phyloP scores from a whole-genome alignment of 1,140 invertebrate genomes.

The Tetramorium simillimum region DNA sequence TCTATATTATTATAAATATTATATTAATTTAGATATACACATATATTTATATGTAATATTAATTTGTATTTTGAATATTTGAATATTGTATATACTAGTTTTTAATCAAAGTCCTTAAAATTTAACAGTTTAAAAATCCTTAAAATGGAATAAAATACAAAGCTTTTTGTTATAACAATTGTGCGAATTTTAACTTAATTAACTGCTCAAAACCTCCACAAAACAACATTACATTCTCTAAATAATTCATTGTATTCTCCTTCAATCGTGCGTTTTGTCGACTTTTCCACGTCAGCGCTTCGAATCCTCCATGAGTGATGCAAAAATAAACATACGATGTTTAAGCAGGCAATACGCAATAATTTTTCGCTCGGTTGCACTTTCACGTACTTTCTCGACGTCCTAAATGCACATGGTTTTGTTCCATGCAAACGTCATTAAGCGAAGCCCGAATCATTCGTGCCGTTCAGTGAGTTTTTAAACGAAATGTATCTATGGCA shows the following conservation, averaged over 20 bases:
- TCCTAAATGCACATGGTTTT: constrained; percentile 36
- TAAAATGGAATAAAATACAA: not conserved
- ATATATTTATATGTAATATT: too few relatives aligned
- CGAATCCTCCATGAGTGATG: not conserved
- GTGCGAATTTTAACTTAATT: not conserved
- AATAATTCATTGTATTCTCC: not conserved
- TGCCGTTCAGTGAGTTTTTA: not conserved
- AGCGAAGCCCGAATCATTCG: constrained; percentile 53
- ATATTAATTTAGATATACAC: too few relatives aligned
- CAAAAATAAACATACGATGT: constrained; percentile 20
- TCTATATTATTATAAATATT: too few relatives aligned
- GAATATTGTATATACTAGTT: not conserved
- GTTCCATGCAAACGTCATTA: constrained; percentile 16
- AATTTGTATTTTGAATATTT: too few relatives aligned
- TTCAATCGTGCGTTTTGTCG: not conserved
- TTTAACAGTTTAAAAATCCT: not conserved
- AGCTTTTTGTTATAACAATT: not conserved
- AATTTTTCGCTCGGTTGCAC: constrained; percentile 42
- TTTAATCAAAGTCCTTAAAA: not conserved
- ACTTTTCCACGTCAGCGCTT: not conserved
- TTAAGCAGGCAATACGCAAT: constrained; percentile 20
- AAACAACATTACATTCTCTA: not conserved
- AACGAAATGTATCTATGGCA: constrained; percentile 7
- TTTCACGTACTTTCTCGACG: constrained; percentile 50
- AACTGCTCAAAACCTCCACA: too few relatives aligned